These are phyloP conservation scores for Gyrodactylus bullatarudis DNA, from an alignment of 1,140 invertebrate genomes.

Conservation along the genomic window DNA sequence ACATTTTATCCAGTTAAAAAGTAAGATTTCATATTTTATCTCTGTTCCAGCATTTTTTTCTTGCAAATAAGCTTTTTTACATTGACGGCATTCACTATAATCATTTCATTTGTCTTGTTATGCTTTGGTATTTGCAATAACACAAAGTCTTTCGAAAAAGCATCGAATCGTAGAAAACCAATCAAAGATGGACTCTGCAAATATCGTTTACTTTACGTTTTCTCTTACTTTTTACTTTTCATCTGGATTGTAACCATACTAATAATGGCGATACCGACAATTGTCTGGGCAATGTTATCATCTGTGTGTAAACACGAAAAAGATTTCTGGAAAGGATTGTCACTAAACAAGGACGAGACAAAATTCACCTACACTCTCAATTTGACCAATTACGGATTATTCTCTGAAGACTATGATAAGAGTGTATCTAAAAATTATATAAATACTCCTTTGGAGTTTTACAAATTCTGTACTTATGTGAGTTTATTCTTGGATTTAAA, in stretches of 20 bases:
- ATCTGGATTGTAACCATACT: not conserved
- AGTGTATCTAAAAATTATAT: not conserved
- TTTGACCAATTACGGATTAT: slow-evolving; percentile 1
- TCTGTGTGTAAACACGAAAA: not conserved
- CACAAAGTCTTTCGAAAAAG: not conserved
- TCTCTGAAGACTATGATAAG: not conserved
- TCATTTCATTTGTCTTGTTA: not conserved
- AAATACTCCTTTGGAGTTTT: not conserved
- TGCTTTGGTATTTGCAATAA: not conserved
- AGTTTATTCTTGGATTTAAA: not conserved
- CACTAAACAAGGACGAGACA: not conserved
- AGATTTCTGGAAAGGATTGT: not conserved
- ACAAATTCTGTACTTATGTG: not conserved
- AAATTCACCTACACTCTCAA: slow-evolving; percentile 1
- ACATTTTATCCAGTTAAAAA: not conserved
- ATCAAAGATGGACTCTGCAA: not conserved
- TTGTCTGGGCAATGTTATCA: not conserved
- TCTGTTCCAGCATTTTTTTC: not conserved
- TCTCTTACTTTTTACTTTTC: not conserved
- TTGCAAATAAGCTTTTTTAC: not conserved
- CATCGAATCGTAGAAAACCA: not conserved
- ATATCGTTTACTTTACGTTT: not conserved
- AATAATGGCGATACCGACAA: not conserved
- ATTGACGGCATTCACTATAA: not conserved
- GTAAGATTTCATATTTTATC: not conserved